Evolutionary conservation across 1,140 invertebrate genomes (phyloP).

Genomic region (Meteorus sp.): DNA sequence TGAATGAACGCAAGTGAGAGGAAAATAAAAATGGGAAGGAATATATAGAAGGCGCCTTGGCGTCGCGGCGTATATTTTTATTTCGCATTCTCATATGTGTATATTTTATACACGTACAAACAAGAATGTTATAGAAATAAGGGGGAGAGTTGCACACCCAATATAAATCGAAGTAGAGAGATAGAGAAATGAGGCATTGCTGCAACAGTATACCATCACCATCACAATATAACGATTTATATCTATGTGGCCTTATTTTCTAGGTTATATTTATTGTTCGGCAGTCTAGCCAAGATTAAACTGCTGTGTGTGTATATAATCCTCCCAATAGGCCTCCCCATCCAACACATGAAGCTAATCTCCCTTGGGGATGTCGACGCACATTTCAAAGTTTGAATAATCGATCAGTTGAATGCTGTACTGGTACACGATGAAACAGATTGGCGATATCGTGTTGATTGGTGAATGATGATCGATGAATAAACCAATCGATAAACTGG

Average conservation of each 20-base stretch:
- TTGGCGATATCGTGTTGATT: not conserved
- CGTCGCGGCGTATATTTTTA: constrained; percentile 8
- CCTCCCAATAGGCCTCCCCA: no score
- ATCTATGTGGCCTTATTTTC: constrained; percentile 34
- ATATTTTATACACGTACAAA: not conserved
- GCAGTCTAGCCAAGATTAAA: constrained; percentile 23
- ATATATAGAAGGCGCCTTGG: constrained; percentile 1
- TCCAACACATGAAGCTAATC: constrained; percentile 28
- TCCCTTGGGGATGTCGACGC: constrained; percentile 23
- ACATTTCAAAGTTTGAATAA: not conserved
- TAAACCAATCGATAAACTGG: no score
- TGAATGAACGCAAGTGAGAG: no score
- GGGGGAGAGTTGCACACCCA: not conserved
- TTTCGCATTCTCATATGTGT: not conserved
- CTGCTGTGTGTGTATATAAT: no score
- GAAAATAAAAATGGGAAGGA: no score
- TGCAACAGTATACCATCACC: no score
- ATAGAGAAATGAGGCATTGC: not conserved
- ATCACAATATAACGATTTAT: constrained; percentile 30
- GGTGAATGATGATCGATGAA: no score
- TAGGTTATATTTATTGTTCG: constrained; percentile 29
- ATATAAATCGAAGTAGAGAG: constrained; percentile 28
- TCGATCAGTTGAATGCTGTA: not conserved
- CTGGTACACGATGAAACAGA: not conserved
- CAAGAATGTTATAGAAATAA: constrained; percentile 10